Conservation (phyloP, 2,797 vertebrate species). For the Myotis pilosus region DNA sequence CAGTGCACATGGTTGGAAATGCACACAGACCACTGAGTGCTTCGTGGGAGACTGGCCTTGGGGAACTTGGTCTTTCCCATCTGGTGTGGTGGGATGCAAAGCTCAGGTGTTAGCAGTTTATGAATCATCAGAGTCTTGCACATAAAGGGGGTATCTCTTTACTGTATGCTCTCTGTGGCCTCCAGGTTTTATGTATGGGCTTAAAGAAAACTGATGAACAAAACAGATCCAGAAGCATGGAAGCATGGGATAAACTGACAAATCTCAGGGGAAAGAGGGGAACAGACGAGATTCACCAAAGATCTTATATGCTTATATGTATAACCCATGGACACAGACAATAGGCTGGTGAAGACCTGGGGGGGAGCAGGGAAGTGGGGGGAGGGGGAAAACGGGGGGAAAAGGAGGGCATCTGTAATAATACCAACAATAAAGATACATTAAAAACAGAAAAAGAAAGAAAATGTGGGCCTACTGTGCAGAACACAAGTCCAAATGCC, state of each 20-base stretch:
- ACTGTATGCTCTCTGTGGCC: not conserved
- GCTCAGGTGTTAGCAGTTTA: not conserved
- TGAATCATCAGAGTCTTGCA: not conserved
- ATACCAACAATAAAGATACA: too few relatives aligned
- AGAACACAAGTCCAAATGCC: not conserved
- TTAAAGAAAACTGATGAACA: not conserved
- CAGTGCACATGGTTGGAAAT: not conserved
- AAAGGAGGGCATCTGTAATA: too few relatives aligned
- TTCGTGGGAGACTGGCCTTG: not conserved
- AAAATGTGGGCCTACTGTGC: not conserved
- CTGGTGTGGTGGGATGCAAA: not conserved
- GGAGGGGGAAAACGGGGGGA: too few relatives aligned
- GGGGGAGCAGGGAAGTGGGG: too few relatives aligned
- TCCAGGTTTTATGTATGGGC: not conserved
- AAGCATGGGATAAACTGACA: too few relatives aligned
- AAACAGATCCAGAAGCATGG: too few relatives aligned
- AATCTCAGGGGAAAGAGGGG: too few relatives aligned
- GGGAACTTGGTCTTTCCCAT: not conserved
- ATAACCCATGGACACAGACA: too few relatives aligned
- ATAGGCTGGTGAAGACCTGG: too few relatives aligned
- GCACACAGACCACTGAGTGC: not conserved
- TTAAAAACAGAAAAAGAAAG: not conserved
- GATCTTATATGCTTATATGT: too few relatives aligned
- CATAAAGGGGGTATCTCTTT: not conserved
- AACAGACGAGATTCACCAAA: too few relatives aligned